A percentile compares a stretch with the other conserved stretches of the same genome.
Conservation (phyloP, 2,113 vertebrate species). For the Jaculus jaculus region DNA sequence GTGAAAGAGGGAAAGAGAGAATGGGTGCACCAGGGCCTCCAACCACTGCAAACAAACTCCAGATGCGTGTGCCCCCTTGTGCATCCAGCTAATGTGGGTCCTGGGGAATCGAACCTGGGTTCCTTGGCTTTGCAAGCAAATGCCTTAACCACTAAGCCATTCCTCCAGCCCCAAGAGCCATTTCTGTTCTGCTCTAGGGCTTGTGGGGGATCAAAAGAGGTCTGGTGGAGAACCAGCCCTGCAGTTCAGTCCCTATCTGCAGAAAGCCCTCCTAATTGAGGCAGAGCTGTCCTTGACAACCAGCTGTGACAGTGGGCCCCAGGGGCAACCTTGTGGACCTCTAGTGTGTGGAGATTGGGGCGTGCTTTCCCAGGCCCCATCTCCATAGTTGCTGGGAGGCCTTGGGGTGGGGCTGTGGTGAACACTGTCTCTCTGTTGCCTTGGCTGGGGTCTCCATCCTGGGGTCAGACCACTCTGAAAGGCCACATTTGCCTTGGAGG, state of each 20-base stretch:
- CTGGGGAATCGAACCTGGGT: too few relatives aligned
- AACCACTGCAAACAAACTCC: too few relatives aligned
- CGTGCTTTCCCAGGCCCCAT: too few relatives aligned
- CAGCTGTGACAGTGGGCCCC: fast-evolving
- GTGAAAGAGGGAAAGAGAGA: too few relatives aligned
- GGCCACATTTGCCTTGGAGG: not conserved
- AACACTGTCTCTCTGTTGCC: not conserved
- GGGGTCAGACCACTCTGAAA: not conserved
- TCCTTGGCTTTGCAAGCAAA: too few relatives aligned
- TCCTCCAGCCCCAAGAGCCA: fast-evolving
- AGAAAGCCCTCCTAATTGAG: not conserved
- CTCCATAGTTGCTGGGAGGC: not conserved
- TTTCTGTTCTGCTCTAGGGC: not conserved
- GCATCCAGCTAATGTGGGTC: too few relatives aligned
- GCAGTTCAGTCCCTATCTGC: too few relatives aligned
- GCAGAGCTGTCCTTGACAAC: not conserved
- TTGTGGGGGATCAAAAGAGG: fast-evolving
- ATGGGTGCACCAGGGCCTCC: too few relatives aligned
- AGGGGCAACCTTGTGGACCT: not conserved
- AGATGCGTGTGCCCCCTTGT: too few relatives aligned
- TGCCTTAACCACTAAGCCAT: too few relatives aligned
- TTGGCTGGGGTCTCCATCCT: not conserved
- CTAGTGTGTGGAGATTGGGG: not conserved
- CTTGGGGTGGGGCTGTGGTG: not conserved
- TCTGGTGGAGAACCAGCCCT: not conserved